A percentile compares a stretch with the other conserved stretches of the same genome.
phyloP scores from a whole-genome alignment of 2,797 vertebrate species.

The Mormyrus proboscirostris region DNA sequence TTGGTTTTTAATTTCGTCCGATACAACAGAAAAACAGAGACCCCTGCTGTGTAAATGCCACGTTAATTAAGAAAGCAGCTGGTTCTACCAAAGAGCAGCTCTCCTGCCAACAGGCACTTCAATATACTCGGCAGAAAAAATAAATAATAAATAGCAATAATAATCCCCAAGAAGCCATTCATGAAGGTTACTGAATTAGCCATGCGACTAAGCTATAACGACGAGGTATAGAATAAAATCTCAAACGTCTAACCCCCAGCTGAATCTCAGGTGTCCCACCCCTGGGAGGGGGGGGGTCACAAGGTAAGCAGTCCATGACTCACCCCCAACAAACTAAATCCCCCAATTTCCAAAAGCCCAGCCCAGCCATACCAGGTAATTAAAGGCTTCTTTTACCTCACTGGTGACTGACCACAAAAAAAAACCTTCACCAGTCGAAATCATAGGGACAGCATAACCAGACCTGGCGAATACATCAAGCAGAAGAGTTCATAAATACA shows the following conservation, averaged over 20 bases:
- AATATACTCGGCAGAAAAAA: not conserved
- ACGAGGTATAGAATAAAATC: not conserved
- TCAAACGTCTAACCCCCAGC: not conserved
- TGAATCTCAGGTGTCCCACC: not conserved
- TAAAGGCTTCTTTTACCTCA: not conserved
- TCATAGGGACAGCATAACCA: not conserved
- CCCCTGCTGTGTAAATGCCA: not conserved
- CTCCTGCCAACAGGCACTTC: not conserved
- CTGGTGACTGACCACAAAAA: conserved; percentile 6
- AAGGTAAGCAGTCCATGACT: not conserved
- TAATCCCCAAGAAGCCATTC: not conserved
- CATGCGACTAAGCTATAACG: not conserved
- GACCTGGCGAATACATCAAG: not conserved
- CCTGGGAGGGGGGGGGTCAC: not conserved
- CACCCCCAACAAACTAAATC: not conserved
- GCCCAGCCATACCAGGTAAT: not conserved
- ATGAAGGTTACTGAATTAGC: not conserved
- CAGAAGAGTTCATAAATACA: not conserved
- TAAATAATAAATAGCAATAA: not conserved
- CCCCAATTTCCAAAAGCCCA: not conserved
- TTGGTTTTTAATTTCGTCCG: not conserved
- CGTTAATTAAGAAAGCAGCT: not conserved
- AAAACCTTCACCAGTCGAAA: not conserved
- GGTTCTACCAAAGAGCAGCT: not conserved
- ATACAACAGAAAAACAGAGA: not conserved